A percentile compares a stretch with the other conserved stretches of the same genome.
phyloP scores from a whole-genome alignment of 2,888 invertebrate species.

The Sinodicranocentrus sp. region DNA sequence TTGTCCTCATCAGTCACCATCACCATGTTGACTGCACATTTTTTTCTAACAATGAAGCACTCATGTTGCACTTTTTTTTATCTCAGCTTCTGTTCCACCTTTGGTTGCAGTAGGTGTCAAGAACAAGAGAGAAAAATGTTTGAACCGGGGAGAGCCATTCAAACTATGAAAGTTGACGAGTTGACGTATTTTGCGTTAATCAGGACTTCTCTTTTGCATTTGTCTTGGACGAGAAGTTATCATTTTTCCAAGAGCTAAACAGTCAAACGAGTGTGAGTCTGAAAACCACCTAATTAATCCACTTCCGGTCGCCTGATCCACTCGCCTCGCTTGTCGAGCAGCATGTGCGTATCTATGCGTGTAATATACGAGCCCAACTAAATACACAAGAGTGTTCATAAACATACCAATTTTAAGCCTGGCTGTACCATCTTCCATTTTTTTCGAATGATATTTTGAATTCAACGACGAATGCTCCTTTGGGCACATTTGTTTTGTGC shows the following conservation, averaged over 20 bases:
- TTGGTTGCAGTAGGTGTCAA: neutral
- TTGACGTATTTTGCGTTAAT: too few relatives aligned
- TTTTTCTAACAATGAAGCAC: neutral
- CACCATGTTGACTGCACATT: too few relatives aligned
- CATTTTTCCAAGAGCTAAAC: slow-evolving; percentile 3
- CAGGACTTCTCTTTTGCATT: too few relatives aligned
- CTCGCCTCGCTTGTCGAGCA: too few relatives aligned
- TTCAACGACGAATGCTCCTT: slow-evolving; percentile 13
- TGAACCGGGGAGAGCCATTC: too few relatives aligned
- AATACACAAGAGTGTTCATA: too few relatives aligned
- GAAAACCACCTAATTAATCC: slow-evolving; percentile 55
- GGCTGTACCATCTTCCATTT: slow-evolving; percentile 1
- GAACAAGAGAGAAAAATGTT: too few relatives aligned
- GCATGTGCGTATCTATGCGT: neutral
- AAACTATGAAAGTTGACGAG: too few relatives aligned
- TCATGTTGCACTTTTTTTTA: neutral
- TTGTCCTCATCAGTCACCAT: too few relatives aligned
- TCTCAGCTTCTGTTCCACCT: too few relatives aligned
- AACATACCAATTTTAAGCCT: neutral
- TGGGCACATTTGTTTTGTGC: slow-evolving; percentile 19
- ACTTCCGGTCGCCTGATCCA: slow-evolving; percentile 34
- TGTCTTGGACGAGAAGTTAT: too few relatives aligned
- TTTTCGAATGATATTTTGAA: slow-evolving; percentile 6
- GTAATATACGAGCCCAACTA: too few relatives aligned
- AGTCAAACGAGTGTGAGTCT: slow-evolving; percentile 1